These are phyloP conservation scores for Brachypodius melanocephalos DNA, from an alignment of 2,113 vertebrate genomes.

Conservation along the genomic window DNA sequence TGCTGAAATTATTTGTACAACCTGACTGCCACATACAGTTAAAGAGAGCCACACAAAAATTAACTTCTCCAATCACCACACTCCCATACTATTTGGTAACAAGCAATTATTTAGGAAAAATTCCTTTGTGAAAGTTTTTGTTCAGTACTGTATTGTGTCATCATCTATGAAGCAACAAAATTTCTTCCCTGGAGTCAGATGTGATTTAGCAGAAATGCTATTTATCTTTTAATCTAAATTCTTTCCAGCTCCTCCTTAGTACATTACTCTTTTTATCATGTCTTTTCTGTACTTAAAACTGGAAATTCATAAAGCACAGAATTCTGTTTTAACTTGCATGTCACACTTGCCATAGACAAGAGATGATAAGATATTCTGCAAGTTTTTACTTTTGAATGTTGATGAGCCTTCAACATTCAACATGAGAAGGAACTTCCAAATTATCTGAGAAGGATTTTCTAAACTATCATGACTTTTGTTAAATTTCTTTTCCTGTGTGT, in stretches of 20 bases:
- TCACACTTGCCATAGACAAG: slow-evolving; percentile 16
- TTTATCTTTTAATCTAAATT: slow-evolving; percentile 65
- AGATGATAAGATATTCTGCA: slow-evolving; percentile 21
- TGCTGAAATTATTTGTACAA: slow-evolving; percentile 4
- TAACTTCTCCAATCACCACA: background rate
- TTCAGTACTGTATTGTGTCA: background rate
- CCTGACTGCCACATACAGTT: background rate
- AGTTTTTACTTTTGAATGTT: slow-evolving; percentile 38
- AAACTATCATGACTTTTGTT: background rate
- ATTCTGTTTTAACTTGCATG: slow-evolving; percentile 50
- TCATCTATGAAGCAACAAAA: slow-evolving; percentile 36
- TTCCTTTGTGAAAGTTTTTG: slow-evolving; percentile 20
- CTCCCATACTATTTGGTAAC: background rate
- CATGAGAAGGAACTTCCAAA: slow-evolving; percentile 9
- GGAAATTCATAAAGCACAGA: slow-evolving; percentile 42
- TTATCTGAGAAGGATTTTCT: background rate
- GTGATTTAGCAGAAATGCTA: slow-evolving; percentile 35
- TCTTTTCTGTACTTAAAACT: slow-evolving; percentile 25
- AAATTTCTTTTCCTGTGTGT: background rate
- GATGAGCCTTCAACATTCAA: slow-evolving; percentile 12
- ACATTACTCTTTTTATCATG: slow-evolving; percentile 56
- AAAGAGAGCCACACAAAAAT: background rate
- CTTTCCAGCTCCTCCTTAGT: slow-evolving; percentile 37
- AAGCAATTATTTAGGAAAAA: slow-evolving; percentile 46
- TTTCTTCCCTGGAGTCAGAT: slow-evolving; percentile 22